Evolutionary conservation across 2,888 invertebrate species (phyloP).

Genomic region (Rhabditoides inermis): DNA sequence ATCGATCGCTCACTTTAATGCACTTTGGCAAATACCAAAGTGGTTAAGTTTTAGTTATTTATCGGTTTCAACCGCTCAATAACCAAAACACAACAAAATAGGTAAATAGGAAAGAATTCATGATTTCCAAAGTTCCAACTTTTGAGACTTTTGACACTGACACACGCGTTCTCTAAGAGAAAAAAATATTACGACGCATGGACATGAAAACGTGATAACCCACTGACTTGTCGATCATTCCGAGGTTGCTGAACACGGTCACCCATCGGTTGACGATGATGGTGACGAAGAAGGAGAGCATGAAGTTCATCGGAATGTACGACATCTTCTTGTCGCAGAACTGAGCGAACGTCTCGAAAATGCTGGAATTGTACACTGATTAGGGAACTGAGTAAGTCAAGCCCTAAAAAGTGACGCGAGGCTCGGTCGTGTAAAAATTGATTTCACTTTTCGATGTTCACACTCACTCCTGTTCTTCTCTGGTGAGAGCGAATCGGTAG

Average conservation of each 20-base stretch:
- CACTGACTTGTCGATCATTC: conserved; percentile 28
- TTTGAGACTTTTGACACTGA: conserved; percentile 1
- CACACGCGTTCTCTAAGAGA: no score
- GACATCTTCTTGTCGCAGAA: conserved; percentile 26
- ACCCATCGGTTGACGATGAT: conserved; percentile 32
- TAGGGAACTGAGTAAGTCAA: not conserved
- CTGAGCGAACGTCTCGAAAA: conserved; percentile 24
- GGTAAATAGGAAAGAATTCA: no score
- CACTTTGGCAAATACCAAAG: no score
- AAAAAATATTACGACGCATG: no score
- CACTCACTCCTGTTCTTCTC: conserved; percentile 21
- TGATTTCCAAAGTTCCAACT: no score
- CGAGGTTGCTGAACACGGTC: conserved; percentile 23
- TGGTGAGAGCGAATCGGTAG: conserved; percentile 20
- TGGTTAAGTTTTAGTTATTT: no score
- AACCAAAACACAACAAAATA: no score
- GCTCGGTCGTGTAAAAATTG: no score
- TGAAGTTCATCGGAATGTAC: conserved; percentile 34
- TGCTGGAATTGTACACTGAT: conserved; percentile 14
- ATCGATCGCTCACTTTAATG: no score
- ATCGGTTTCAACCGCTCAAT: no score
- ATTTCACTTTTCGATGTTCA: not conserved
- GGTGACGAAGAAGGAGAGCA: conserved; percentile 40
- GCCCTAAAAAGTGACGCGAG: not conserved
- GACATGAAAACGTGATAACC: no score